Conservation (phyloP, 2,888 invertebrate species). For the Lissocephala sabroskyi region DNA sequence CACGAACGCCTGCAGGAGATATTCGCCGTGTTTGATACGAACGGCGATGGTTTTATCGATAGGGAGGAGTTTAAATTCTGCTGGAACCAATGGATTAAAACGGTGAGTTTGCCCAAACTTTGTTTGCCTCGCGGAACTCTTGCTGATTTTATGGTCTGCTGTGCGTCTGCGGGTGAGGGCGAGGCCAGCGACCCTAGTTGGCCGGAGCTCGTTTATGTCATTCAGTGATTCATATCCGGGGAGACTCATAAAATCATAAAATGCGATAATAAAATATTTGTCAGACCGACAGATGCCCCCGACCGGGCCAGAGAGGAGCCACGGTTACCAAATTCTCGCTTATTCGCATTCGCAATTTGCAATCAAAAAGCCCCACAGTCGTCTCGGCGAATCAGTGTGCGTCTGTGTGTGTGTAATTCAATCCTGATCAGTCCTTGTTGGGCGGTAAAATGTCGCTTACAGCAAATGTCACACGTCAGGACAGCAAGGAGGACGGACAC, state of each 20-base stretch:
- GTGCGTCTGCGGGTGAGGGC: too few relatives aligned
- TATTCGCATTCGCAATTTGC: slow-evolving; percentile 36
- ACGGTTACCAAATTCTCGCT: slow-evolving; percentile 19
- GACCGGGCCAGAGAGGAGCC: background rate
- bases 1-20: slow-evolving; percentile 82
- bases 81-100: slow-evolving; percentile 94
- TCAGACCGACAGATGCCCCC: slow-evolving; percentile 33
- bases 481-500: slow-evolving; percentile 11
- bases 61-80: slow-evolving; percentile 88
- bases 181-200: too few relatives aligned
- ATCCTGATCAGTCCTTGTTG: slow-evolving; percentile 61
- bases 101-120: slow-evolving; percentile 75
- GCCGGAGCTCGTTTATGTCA: slow-evolving; percentile 27
- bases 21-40: slow-evolving; percentile 86
- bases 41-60: slow-evolving; percentile 84
- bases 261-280: slow-evolving; percentile 65
- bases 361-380: slow-evolving; percentile 55
- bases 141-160: too few relatives aligned
- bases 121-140: background rate
- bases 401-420: slow-evolving; percentile 51
- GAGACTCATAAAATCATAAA: slow-evolving; percentile 64
- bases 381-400: background rate
- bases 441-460: slow-evolving; percentile 62
- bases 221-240: slow-evolving; percentile 66
- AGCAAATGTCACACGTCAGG: slow-evolving; percentile 60